phyloP scores from a whole-genome alignment of 2,888 invertebrate genomes.

The Leptothorax acervorum region DNA sequence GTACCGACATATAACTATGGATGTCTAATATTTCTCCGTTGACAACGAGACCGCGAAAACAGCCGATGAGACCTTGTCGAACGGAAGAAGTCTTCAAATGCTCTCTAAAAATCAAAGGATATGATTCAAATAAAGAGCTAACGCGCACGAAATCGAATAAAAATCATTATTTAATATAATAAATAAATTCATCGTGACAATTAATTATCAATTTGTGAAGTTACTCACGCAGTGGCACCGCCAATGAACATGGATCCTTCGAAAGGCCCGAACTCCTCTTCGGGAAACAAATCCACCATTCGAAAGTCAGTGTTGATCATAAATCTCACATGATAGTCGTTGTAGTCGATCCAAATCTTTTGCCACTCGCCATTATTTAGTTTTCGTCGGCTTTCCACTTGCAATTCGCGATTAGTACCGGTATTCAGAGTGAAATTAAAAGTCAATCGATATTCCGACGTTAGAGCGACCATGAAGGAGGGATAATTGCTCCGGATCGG shows the following conservation, averaged over 20 bases:
- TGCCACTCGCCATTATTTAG: conserved; percentile 98
- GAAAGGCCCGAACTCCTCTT: conserved; percentile 96
- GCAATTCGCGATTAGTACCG: conserved; percentile 92
- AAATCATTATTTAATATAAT: background rate
- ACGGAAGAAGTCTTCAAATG: conserved; percentile 93
- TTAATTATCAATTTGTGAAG: conserved; percentile 16
- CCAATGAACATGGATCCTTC: conserved; percentile 98
- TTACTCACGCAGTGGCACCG: conserved; percentile 95
- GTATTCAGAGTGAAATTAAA: conserved; percentile 96
- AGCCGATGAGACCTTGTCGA: conserved; percentile 96
- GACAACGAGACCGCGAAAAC: conserved; percentile 96
- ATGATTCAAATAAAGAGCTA: background rate
- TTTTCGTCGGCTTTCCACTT: conserved; percentile 93
- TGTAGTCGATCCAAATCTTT: conserved; percentile 97
- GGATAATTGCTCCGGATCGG: conserved; percentile 95
- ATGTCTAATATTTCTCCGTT: conserved; percentile 96
- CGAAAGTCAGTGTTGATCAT: conserved; percentile 96
- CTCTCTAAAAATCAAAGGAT: conserved; percentile 87
- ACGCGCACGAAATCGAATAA: background rate
- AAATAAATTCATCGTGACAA: background rate
- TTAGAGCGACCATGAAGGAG: conserved; percentile 96
- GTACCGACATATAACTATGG: conserved; percentile 96
- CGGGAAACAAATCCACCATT: conserved; percentile 94
- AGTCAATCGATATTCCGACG: conserved; percentile 93
- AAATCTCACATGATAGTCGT: conserved; percentile 96